These are phyloP conservation scores for Neoarius graeffei DNA, from an alignment of 2,113 vertebrate species.

Conservation along the genomic window DNA sequence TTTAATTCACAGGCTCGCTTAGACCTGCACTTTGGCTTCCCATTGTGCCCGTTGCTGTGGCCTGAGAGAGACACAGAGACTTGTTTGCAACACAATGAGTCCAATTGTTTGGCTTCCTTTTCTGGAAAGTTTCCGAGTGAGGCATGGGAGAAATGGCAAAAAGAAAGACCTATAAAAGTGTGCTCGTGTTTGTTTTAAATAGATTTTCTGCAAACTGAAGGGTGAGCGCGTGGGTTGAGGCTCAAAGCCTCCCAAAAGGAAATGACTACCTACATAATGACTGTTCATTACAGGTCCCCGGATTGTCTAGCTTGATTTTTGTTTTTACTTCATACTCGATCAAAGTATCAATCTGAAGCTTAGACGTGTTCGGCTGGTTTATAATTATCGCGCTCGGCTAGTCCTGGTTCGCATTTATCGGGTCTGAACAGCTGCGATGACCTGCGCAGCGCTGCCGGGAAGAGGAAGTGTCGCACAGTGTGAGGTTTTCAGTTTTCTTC, in stretches of 20 bases:
- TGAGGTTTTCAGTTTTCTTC: conserved; percentile 34
- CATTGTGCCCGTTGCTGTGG: background rate
- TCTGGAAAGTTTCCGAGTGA: background rate
- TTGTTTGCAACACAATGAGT: background rate
- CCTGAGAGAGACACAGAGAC: background rate
- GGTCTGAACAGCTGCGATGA: background rate
- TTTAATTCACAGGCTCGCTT: conserved; percentile 43
- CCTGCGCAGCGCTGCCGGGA: background rate
- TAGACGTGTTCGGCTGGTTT: background rate
- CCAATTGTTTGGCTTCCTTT: background rate
- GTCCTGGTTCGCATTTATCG: background rate
- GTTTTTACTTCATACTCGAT: background rate
- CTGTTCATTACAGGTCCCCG: conserved; percentile 20
- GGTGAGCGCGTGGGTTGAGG: background rate
- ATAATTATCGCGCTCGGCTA: background rate
- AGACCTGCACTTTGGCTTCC: conserved; percentile 51
- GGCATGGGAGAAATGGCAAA: background rate
- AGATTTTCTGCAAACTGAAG: conserved; percentile 24
- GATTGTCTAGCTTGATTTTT: background rate
- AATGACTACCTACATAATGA: conserved; percentile 34
- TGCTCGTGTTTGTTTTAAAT: background rate
- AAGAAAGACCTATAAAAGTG: background rate
- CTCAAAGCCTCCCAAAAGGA: conserved; percentile 24
- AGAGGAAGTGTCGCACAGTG: conserved; percentile 10
- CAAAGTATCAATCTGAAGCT: background rate